Evolutionary conservation across 1,140 invertebrate species (phyloP).

Genomic region (Caenorhabditis tropicalis): DNA sequence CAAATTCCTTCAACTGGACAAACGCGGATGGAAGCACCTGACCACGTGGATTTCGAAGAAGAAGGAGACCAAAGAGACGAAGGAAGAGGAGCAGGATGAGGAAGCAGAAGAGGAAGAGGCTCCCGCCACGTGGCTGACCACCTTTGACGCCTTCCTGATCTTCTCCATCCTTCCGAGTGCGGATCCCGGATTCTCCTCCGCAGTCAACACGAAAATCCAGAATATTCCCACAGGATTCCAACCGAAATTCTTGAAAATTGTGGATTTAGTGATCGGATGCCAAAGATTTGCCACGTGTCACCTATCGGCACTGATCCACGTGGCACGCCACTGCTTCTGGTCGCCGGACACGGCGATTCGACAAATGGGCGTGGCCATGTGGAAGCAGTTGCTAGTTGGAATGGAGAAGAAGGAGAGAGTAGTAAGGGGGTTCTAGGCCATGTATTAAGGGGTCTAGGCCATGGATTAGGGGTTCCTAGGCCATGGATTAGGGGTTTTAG

Average conservation of each 20-base stretch:
- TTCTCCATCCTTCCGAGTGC: not conserved
- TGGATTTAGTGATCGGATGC: not conserved
- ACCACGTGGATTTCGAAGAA: not conserved
- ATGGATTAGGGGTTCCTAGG: too few relatives aligned
- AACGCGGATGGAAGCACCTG: not conserved
- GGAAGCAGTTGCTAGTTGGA: constrained; percentile 3
- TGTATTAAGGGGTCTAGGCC: too few relatives aligned
- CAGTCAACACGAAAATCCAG: constrained; percentile 17
- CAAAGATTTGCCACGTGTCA: not conserved
- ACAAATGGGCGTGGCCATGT: not conserved
- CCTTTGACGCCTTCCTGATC: not conserved
- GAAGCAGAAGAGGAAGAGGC: not conserved
- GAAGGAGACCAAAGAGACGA: not conserved
- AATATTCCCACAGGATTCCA: not conserved
- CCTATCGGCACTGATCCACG: not conserved
- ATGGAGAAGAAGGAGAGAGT: constrained; percentile 30
- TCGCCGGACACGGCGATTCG: not conserved
- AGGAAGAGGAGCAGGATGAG: not conserved
- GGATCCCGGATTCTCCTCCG: not conserved
- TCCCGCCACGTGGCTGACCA: not conserved
- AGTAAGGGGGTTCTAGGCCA: not conserved
- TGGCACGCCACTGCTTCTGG: constrained; percentile 14
- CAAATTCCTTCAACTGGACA: constrained; percentile 14
- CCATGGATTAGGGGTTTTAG: too few relatives aligned
- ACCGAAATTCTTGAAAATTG: not conserved